Base-by-base conservation (phyloP, 2,113 vertebrate genomes). In the Albula goreensis region DNA sequence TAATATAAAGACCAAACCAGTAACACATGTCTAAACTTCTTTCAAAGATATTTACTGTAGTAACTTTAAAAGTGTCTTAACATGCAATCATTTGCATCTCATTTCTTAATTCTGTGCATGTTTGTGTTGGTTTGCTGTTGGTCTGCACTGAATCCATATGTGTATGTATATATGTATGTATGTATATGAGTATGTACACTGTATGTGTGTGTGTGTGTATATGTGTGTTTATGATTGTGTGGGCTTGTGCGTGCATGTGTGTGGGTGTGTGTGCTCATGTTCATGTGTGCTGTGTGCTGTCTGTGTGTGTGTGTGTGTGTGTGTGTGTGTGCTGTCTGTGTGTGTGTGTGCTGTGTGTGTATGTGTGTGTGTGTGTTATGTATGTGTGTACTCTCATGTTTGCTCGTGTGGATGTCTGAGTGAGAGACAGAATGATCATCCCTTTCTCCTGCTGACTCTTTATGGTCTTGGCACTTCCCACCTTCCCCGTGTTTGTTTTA, bases 401-500 rank as follows among this genome's bases (percentile, higher is more conserved):
- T 41, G 31, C 31, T 41, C 31, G 52, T 56, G 41, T 60, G 52
- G 41, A 13, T 83, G n/a, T 85, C 90, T 53, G 57, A 88, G 82
- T 74, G 70, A 74, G 70, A 31, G n/a, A 74, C n/a, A 74, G 11
- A 74, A 89, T 89, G 93, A 89, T 93, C 92, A 94, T 91, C 91
- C 91, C 88, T 91, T 89, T 89, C 87, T 90, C 88, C 93, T 91
- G 5, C 88, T 89, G 94, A 93, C 31, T 85, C 90, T 93, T 93
- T 94, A 91, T 92, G 92, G 93, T 94, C 91, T 86, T 90, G 93
- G 93, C 91, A 90, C 88, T 86, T 87, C 82, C 89, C 89, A 91
- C 92, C 51, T 91, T 89, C 83, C 92, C 90, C 90, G 12, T 88
- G 49, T 92, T 94, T 96, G 93, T 95, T 96, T 96, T 95, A 93